Evolutionary conservation across 2,888 invertebrate species (phyloP).

Genomic region (Perizoma flavofasciatum): DNA sequence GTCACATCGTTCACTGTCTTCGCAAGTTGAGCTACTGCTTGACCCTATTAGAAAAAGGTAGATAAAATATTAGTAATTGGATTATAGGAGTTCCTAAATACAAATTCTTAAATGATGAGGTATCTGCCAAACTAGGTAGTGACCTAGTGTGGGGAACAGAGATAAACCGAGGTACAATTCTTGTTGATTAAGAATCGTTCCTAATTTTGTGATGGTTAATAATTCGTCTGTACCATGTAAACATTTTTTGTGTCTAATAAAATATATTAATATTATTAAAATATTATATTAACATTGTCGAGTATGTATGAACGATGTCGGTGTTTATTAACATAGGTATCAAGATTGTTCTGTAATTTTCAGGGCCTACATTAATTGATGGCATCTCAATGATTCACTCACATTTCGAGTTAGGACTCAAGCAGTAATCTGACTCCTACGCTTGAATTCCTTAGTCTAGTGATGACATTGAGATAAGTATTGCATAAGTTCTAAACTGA

Average conservation of each 20-base stretch:
- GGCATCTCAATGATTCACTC: conserved; percentile 11
- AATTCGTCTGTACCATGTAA: no score
- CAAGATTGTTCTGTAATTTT: conserved; percentile 13
- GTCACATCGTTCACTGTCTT: conserved; percentile 92
- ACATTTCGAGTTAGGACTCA: conserved; percentile 8
- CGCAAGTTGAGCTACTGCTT: conserved; percentile 92
- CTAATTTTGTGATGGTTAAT: no score
- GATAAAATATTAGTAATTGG: not conserved
- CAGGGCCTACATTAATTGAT: conserved; percentile 10
- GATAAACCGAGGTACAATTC: no score
- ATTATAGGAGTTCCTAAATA: not conserved
- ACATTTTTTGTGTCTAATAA: no score
- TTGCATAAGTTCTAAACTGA: conserved; percentile 6
- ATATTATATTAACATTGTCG: no score
- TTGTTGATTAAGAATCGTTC: no score
- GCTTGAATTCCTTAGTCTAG: conserved; percentile 8
- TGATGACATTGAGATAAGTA: conserved; percentile 15
- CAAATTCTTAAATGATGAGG: not conserved
- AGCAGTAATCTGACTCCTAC: conserved; percentile 15
- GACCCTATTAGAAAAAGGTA: conserved; percentile 84
- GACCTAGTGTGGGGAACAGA: no score
- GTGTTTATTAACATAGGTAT: not conserved
- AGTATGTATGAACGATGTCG: not conserved
- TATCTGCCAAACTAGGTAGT: not conserved
- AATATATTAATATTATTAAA: no score